Conservation (phyloP, 2,888 invertebrate genomes). For the Fragum fragum region DNA sequence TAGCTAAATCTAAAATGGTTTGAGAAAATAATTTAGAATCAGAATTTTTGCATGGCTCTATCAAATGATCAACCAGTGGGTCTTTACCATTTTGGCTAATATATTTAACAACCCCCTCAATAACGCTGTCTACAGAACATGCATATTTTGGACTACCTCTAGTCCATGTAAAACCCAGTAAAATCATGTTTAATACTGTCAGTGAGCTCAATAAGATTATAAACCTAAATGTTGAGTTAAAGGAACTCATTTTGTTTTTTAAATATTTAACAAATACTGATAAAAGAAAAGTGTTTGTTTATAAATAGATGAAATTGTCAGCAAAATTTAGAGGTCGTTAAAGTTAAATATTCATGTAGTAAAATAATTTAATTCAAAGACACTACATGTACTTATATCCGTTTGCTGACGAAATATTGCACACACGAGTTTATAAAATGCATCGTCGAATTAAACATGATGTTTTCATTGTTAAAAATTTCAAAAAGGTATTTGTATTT, state of each 20-base stretch:
- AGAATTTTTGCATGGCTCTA: slow-evolving; percentile 40
- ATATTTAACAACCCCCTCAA: slow-evolving; percentile 52
- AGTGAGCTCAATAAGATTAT: slow-evolving; percentile 49
- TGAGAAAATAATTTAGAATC: slow-evolving; percentile 19
- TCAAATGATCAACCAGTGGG: slow-evolving; percentile 38
- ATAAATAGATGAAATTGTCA: background rate
- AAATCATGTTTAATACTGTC: slow-evolving; percentile 58
- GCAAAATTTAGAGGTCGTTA: background rate
- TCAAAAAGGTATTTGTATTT: no score
- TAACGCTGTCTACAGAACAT: slow-evolving; percentile 58
- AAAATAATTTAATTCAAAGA: no score
- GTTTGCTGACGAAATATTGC: no score
- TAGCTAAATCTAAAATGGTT: slow-evolving; percentile 38
- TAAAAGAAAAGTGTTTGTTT: background rate
- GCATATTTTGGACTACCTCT: slow-evolving; percentile 33
- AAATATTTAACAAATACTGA: background rate
- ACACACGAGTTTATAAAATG: no score
- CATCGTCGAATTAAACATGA: no score
- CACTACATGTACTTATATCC: no score
- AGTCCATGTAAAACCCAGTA: slow-evolving; percentile 55
- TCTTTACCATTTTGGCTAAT: slow-evolving; percentile 43
- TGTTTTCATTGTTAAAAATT: no score
- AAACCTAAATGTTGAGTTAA: slow-evolving; percentile 52
- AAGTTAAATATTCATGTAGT: no score
- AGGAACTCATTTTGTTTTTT: slow-evolving; percentile 38